These are phyloP conservation scores for Hippocampus mohnikei DNA, from an alignment of 2,113 vertebrate genomes.

Conservation along the genomic window DNA sequence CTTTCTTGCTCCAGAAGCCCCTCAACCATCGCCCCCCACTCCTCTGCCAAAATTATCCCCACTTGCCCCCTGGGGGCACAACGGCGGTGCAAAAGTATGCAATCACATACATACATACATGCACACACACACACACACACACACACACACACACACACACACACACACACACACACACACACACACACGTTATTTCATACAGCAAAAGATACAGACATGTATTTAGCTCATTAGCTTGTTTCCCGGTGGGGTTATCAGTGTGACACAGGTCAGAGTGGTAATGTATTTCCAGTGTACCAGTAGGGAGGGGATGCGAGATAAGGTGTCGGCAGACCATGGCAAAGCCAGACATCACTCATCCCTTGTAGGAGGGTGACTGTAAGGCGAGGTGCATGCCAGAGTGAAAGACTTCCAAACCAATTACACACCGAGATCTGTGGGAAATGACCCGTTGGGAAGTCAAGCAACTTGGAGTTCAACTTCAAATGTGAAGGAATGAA, in stretches of 20 bases:
- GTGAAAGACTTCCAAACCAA: conserved; percentile 17
- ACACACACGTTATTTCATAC: conserved; percentile 2
- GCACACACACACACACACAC: no score
- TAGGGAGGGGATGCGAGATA: conserved; percentile 47
- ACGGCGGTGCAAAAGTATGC: conserved; percentile 25
- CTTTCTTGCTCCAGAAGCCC: conserved; percentile 57
- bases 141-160: not conserved
- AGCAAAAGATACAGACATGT: conserved; percentile 16
- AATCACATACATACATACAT: not conserved
- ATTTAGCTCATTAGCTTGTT: conserved; percentile 27
- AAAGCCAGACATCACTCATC: conserved; percentile 47
- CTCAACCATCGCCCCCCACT: conserved; percentile 1
- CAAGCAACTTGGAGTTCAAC: not conserved
- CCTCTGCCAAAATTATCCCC: conserved; percentile 37
- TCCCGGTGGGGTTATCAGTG: conserved; percentile 60
- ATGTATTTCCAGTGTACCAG: conserved; percentile 62
- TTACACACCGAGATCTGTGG: not conserved
- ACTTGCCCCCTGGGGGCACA: conserved; percentile 46
- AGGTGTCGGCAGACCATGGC: conserved; percentile 45
- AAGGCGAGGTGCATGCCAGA: conserved; percentile 12
- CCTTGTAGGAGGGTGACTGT: conserved; percentile 10
- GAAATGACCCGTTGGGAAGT: not conserved
- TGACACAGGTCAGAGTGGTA: conserved; percentile 65
- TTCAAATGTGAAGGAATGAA: not conserved
- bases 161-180: conserved; percentile 11